phyloP scores from a whole-genome alignment of 2,797 vertebrate genomes.

The Crenuchus spilurus region DNA sequence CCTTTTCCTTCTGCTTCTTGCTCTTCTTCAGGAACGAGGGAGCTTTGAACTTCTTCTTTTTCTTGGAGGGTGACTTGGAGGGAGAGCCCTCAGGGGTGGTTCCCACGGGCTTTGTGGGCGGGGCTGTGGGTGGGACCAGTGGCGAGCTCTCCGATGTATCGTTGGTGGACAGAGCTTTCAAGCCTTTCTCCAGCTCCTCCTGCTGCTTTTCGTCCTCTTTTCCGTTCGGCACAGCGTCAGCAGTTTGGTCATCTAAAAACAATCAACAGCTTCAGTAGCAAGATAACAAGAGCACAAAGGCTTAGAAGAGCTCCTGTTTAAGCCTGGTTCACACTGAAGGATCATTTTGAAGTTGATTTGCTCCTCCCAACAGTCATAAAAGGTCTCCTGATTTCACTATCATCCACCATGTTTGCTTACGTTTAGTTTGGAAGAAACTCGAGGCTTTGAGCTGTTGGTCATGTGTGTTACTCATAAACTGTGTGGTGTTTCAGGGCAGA shows the following conservation, averaged over 20 bases:
- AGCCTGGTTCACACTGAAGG: too few relatives aligned
- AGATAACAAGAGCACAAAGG: constrained; percentile 10
- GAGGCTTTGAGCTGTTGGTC: too few relatives aligned
- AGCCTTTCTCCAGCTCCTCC: constrained; percentile 87
- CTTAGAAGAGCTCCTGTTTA: too few relatives aligned
- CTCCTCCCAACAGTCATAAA: too few relatives aligned
- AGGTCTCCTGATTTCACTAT: too few relatives aligned
- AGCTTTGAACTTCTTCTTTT: constrained; percentile 99
- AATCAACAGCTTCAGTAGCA: constrained; percentile 7
- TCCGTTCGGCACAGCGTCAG: constrained; percentile 80
- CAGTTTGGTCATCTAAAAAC: constrained; percentile 59
- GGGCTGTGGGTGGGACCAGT: constrained; percentile 64
- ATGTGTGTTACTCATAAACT: too few relatives aligned
- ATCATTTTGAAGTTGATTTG: too few relatives aligned
- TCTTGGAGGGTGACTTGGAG: constrained; percentile 96
- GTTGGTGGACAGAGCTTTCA: constrained; percentile 82
- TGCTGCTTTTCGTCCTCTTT: constrained; percentile 82
- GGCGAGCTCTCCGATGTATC: constrained; percentile 68
- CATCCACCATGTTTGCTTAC: too few relatives aligned
- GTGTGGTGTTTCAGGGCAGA: too few relatives aligned
- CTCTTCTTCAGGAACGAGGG: constrained; percentile 93
- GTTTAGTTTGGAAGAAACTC: too few relatives aligned
- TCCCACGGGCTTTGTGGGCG: constrained; percentile 66
- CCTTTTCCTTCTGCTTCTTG: constrained; percentile 97
- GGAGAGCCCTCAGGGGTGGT: constrained; percentile 90